phyloP scores from a whole-genome alignment of 2,113 vertebrate genomes.

The Phainopepla nitens region DNA sequence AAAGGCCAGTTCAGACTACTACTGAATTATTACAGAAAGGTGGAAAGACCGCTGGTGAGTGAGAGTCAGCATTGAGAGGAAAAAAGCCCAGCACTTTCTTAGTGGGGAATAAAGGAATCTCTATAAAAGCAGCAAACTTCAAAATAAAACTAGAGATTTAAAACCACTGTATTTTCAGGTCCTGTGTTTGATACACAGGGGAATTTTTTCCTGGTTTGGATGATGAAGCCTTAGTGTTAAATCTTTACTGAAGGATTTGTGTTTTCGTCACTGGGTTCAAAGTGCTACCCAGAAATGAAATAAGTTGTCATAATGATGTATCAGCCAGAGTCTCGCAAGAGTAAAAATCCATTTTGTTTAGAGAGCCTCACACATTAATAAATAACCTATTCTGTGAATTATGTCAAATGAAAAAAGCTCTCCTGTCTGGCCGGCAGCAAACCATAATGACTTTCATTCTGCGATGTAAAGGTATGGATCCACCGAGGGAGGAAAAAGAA shows the following conservation, averaged over 20 bases:
- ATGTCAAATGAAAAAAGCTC: slow-evolving; percentile 11
- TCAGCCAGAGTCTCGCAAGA: background rate
- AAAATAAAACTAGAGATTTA: background rate
- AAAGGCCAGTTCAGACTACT: background rate
- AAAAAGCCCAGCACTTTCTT: background rate
- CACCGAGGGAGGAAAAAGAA: background rate
- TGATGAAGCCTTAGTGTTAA: background rate
- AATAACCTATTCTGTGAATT: slow-evolving; percentile 42
- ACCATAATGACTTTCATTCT: background rate
- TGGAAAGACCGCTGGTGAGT: background rate
- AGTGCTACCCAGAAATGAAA: background rate
- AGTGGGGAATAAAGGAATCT: background rate
- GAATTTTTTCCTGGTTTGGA: background rate
- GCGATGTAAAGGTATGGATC: background rate
- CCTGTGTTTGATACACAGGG: background rate
- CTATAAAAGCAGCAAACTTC: background rate
- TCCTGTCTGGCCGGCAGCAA: slow-evolving; percentile 22
- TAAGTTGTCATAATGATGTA: slow-evolving; percentile 7
- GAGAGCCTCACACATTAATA: slow-evolving; percentile 47
- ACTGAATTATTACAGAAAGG: background rate
- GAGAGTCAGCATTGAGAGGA: background rate
- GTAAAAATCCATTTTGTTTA: slow-evolving; percentile 51
- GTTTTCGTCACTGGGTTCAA: background rate
- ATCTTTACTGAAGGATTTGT: background rate
- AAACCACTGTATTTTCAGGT: background rate